Percentiles rank a stretch among this genome's conserved stretches.
These are phyloP conservation scores for Choristoneura fumiferana DNA, from an alignment of 1,140 invertebrate species.

Conservation along the genomic window DNA sequence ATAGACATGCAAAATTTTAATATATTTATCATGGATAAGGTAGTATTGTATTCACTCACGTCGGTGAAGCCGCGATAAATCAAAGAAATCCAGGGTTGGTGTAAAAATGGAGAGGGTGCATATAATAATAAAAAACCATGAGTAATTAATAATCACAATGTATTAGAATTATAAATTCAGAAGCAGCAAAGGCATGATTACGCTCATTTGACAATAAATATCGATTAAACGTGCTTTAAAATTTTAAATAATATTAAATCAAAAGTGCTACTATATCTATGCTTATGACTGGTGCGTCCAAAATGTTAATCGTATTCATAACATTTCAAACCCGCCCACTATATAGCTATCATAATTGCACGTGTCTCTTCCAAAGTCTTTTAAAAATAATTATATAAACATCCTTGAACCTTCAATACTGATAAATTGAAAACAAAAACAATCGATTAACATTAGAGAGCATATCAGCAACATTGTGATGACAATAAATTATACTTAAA, in stretches of 20 bases:
- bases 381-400: background rate
- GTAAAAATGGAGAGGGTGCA: too few relatives aligned
- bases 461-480: too few relatives aligned
- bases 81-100: too few relatives aligned
- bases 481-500: too few relatives aligned
- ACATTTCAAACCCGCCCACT: slow-evolving; percentile 41
- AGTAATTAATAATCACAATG: slow-evolving; percentile 74
- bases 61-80: too few relatives aligned
- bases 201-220: slow-evolving; percentile 70
- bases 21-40: too few relatives aligned
- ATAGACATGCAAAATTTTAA: too few relatives aligned
- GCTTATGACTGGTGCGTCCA: slow-evolving; percentile 66
- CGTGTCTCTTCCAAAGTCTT: slow-evolving; percentile 4
- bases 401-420: background rate
- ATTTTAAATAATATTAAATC: slow-evolving; percentile 57
- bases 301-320: slow-evolving; percentile 31
- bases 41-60: too few relatives aligned
- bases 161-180: slow-evolving; percentile 73
- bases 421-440: background rate
- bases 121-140: slow-evolving; percentile 32
- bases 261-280: slow-evolving; percentile 63
- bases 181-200: slow-evolving; percentile 65
- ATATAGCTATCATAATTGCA: slow-evolving; percentile 31
- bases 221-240: slow-evolving; percentile 63
- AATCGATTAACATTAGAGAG: background rate